phyloP scores from a whole-genome alignment of 2,888 invertebrate species.

The Spisula subtruncata region DNA sequence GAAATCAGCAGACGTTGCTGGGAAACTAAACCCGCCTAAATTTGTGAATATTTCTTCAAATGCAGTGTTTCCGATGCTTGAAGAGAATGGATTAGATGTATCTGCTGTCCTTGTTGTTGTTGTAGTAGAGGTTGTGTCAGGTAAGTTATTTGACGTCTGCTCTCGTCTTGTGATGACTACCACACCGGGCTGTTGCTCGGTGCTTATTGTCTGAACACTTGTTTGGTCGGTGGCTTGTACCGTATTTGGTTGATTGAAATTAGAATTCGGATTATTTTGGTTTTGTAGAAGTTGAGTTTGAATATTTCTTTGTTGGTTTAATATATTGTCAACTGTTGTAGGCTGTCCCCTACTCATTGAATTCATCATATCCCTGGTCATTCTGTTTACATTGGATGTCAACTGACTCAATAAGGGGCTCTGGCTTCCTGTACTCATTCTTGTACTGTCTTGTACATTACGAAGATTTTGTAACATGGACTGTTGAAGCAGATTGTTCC shows the following conservation, averaged over 20 bases:
- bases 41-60: constrained; percentile 27
- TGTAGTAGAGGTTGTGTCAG: not conserved
- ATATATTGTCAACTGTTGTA: constrained; percentile 36
- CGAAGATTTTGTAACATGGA: constrained; percentile 32
- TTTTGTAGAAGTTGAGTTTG: constrained; percentile 45
- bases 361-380: constrained; percentile 34
- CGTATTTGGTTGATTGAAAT: not conserved
- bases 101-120: not conserved
- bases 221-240: not conserved
- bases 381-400: constrained; percentile 7
- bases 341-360: constrained; percentile 4
- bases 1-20: constrained; percentile 48
- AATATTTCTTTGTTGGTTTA: constrained; percentile 53
- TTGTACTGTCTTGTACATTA: not conserved
- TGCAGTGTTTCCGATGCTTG: constrained; percentile 25
- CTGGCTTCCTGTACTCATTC: not conserved
- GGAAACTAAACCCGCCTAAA: constrained; percentile 45
- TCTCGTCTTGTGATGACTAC: not conserved
- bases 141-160: not conserved
- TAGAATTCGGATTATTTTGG: not conserved
- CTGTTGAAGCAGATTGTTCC: constrained; percentile 32
- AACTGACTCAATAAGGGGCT: not conserved
- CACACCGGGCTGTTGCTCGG: not conserved
- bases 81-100: constrained; percentile 12
- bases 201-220: not conserved